Percentiles rank a stretch among this genome's conserved stretches.
Conservation (phyloP, 2,888 invertebrate genomes). For the Eumacrocentrus americanus region DNA sequence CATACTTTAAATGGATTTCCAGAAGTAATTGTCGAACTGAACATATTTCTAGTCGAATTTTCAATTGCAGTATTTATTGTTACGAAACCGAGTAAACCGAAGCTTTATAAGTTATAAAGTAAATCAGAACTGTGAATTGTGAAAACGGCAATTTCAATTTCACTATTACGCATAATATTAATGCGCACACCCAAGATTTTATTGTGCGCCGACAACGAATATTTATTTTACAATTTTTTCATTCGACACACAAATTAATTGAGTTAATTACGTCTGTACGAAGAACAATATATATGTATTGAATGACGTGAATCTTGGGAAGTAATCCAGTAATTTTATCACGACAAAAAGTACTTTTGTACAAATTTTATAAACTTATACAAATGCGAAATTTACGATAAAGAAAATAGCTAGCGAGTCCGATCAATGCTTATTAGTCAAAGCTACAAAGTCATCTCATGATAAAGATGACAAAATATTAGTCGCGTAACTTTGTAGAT, state of each 20-base stretch:
- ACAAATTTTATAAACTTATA: constrained; percentile 38
- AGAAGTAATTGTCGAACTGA: background rate
- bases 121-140: background rate
- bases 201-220: background rate
- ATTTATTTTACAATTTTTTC: too few species aligned
- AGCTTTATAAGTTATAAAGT: too few species aligned
- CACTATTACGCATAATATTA: too few species aligned
- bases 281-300: background rate
- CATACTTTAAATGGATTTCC: background rate
- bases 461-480: background rate
- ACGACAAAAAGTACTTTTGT: constrained; percentile 31
- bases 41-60: background rate
- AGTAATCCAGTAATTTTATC: background rate
- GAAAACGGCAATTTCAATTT: too few species aligned
- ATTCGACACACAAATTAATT: too few species aligned
- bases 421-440: background rate
- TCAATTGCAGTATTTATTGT: background rate
- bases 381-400: constrained; percentile 3
- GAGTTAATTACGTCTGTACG: background rate
- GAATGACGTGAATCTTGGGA: background rate
- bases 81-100: background rate
- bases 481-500: background rate
- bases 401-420: background rate
- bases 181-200: constrained; percentile 7
- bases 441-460: background rate